Evolutionary conservation across 2,797 vertebrate genomes (phyloP).

Genomic region (Pseudomugil gertrudae): DNA sequence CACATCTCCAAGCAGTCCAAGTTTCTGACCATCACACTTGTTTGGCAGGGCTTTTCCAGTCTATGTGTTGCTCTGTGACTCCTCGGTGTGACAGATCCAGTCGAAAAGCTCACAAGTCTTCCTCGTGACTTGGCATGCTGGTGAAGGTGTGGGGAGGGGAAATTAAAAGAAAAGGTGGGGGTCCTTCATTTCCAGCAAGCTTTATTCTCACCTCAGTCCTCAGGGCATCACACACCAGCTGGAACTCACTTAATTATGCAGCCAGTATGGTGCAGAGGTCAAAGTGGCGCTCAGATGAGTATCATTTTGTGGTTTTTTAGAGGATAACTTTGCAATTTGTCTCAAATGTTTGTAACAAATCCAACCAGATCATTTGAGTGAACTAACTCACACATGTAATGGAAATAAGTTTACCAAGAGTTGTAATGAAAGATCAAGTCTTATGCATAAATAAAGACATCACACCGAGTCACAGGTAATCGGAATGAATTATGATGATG

Average conservation of each 20-base stretch:
- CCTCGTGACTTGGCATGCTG: slow-evolving; percentile 62
- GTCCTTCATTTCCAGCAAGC: slow-evolving; percentile 43
- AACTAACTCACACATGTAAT: neutral
- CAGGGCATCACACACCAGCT: slow-evolving; percentile 69
- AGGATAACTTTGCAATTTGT: slow-evolving; percentile 29
- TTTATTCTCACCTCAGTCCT: slow-evolving; percentile 73
- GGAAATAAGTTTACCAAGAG: too few species aligned
- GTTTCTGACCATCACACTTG: slow-evolving; percentile 30
- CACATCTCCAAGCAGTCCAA: slow-evolving; percentile 41
- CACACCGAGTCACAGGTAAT: too few species aligned
- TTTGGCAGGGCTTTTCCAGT: slow-evolving; percentile 60
- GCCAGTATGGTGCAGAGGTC: slow-evolving; percentile 62
- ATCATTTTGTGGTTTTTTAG: slow-evolving; percentile 39
- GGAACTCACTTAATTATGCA: slow-evolving; percentile 73
- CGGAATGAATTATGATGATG: too few species aligned
- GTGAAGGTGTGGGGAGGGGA: slow-evolving; percentile 16
- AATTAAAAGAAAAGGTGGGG: slow-evolving; percentile 8
- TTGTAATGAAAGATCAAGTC: too few species aligned
- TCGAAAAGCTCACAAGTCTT: slow-evolving; percentile 44
- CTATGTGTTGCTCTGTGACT: slow-evolving; percentile 34
- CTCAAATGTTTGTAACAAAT: slow-evolving; percentile 1
- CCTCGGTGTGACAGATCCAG: slow-evolving; percentile 46
- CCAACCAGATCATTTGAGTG: neutral
- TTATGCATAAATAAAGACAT: too few species aligned
- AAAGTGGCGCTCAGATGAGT: slow-evolving; percentile 44